Conservation (phyloP, 2,797 vertebrate species). For the Aulostomus chinensis region DNA sequence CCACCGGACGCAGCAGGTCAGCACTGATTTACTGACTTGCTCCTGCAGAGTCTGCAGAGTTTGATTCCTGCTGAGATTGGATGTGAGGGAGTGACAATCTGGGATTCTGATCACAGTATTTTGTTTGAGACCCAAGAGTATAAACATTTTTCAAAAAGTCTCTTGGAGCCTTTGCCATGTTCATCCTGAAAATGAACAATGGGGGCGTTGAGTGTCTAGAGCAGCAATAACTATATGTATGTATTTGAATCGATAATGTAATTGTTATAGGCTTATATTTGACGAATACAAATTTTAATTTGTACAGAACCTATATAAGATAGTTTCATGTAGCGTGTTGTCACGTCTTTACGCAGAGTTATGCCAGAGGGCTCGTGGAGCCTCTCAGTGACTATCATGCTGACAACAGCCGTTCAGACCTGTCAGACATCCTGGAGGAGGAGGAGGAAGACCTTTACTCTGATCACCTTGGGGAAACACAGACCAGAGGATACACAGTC, state of each 20-base stretch:
- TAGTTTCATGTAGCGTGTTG: neutral
- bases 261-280: too few species aligned
- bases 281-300: neutral
- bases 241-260: too few species aligned
- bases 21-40: conserved; percentile 6
- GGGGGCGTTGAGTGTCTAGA: too few species aligned
- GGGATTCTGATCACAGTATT: neutral
- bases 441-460: conserved; percentile 91
- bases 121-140: too few species aligned
- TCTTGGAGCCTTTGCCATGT: too few species aligned
- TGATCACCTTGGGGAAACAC: conserved; percentile 71
- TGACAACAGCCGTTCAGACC: conserved; percentile 92
- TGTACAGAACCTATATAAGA: neutral
- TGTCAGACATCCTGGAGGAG: conserved; percentile 97
- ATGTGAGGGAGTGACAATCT: neutral
- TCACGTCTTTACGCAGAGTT: too few species aligned
- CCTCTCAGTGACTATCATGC: conserved; percentile 79
- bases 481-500: conserved; percentile 60
- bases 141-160: too few species aligned
- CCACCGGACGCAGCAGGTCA: conserved; percentile 65
- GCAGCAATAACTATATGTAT: too few species aligned
- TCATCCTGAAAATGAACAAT: too few species aligned
- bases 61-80: too few species aligned
- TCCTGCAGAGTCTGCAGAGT: too few species aligned
- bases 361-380: conserved; percentile 64